phyloP scores from a whole-genome alignment of 2,113 vertebrate genomes.

The Tylochromis polylepis region DNA sequence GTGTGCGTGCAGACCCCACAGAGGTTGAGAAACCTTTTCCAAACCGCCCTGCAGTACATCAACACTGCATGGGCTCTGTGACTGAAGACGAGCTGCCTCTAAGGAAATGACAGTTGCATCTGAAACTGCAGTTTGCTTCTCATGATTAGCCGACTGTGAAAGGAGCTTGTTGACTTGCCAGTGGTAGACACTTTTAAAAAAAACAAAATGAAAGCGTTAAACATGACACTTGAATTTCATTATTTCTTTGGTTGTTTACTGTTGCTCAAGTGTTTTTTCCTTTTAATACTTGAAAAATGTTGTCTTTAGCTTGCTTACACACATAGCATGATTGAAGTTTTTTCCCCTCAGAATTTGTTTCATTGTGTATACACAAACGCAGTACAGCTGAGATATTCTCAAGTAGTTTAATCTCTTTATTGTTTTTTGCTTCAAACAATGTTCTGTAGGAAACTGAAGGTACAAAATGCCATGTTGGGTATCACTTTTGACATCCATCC shows the following conservation, averaged over 20 bases:
- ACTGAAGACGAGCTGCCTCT: not conserved
- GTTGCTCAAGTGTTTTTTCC: not conserved
- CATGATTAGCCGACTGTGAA: not conserved
- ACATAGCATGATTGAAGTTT: not conserved
- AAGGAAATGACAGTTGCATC: not conserved
- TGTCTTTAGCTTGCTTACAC: not conserved
- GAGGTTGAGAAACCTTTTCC: constrained; percentile 70
- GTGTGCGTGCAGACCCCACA: constrained; percentile 71
- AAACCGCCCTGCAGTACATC: constrained; percentile 65
- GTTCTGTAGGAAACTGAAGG: constrained; percentile 28
- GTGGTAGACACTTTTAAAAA: not conserved
- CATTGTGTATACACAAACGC: not conserved
- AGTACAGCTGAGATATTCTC: not conserved
- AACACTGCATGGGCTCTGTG: constrained; percentile 18
- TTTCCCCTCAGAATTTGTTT: not conserved
- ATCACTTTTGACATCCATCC: not conserved
- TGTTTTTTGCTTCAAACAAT: constrained; percentile 20
- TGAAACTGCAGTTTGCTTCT: not conserved
- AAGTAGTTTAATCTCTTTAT: not conserved
- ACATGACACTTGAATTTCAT: not conserved
- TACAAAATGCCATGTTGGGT: constrained; percentile 7
- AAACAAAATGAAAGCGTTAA: not conserved
- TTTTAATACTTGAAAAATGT: not conserved
- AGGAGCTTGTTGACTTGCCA: not conserved
- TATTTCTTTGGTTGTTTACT: not conserved